Conservation (phyloP, 2,888 invertebrate genomes). For the Himalopsyche japonica region DNA sequence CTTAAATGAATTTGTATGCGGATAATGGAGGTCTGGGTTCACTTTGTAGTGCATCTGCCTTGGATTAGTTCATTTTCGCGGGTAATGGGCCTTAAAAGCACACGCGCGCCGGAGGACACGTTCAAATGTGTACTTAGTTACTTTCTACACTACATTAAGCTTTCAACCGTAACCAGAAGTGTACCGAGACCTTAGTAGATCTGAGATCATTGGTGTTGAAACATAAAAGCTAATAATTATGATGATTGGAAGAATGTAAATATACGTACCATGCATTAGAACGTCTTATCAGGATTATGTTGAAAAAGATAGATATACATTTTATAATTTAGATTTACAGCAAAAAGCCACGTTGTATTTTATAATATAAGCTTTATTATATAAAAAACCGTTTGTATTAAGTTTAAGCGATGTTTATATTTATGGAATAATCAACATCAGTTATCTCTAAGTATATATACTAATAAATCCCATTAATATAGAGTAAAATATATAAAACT, state of each 20-base stretch:
- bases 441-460: too few species aligned
- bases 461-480: too few species aligned
- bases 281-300: neutral
- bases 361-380: too few species aligned
- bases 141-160: constrained; percentile 29
- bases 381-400: too few species aligned
- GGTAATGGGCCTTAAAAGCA: constrained; percentile 39
- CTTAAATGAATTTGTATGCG: constrained; percentile 23
- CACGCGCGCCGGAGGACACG: constrained; percentile 31
- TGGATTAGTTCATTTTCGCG: constrained; percentile 37
- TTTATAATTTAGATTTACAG: too few species aligned
- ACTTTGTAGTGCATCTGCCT: constrained; percentile 36
- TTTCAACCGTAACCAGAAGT: constrained; percentile 13
- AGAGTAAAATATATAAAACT: too few species aligned
- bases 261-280: neutral
- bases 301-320: too few species aligned
- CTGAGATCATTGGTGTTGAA: neutral
- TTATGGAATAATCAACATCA: too few species aligned
- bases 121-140: constrained; percentile 27
- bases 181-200: neutral
- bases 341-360: too few species aligned
- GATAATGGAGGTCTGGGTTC: constrained; percentile 8
- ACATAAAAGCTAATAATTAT: constrained; percentile 5
- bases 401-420: too few species aligned
- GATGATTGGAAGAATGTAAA: neutral